Conservation (phyloP, 2,888 invertebrate genomes). For the Bugula neritina region DNA sequence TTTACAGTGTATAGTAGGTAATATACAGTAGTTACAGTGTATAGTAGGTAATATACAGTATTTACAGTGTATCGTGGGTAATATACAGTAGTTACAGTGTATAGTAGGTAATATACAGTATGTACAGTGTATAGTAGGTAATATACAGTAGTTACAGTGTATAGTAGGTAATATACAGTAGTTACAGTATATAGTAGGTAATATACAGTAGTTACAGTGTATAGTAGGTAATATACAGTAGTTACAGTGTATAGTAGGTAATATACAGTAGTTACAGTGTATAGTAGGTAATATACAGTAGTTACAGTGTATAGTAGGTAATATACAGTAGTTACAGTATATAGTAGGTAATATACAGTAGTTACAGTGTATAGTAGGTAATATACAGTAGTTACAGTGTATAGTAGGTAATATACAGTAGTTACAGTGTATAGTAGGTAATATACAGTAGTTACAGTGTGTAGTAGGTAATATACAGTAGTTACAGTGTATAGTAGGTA, state of each 20-base stretch:
- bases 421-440: too few species aligned
- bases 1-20: not conserved
- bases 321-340: too few species aligned
- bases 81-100: not conserved
- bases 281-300: not conserved
- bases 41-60: not conserved
- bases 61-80: not conserved
- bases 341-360: too few species aligned
- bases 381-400: too few species aligned
- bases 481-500: too few species aligned
- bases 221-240: not conserved
- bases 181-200: not conserved
- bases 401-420: too few species aligned
- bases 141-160: not conserved
- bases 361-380: too few species aligned
- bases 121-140: not conserved
- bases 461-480: too few species aligned
- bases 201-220: not conserved
- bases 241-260: not conserved
- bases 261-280: not conserved
- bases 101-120: not conserved
- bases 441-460: too few species aligned
- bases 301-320: not conserved
- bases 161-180: not conserved
- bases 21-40: not conserved